Evolutionary conservation across 2,113 vertebrate species (phyloP), one percentile per base, ranked within the genome.

Genomic region (Vidua chalybeata): DNA sequence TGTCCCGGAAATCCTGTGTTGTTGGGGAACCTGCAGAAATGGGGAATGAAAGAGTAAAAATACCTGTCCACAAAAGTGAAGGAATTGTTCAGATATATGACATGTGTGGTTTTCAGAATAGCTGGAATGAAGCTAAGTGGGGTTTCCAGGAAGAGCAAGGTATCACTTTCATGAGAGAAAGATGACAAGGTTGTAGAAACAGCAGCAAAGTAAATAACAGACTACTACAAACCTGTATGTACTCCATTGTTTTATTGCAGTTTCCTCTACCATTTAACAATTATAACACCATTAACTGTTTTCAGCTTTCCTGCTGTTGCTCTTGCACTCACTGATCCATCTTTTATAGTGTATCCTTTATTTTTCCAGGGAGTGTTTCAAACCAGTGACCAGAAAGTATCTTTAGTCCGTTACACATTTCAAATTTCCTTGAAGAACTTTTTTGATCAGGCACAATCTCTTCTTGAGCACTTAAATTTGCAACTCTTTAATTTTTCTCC

Each of bases 81-180:
- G 27, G 26, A 72, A 45, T 54, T 0, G 0, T 78, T 49, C 18
- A 43, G n/a, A 39, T 41, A 12, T 9, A 8, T 9, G 21, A 10
- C 1, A 6, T 4, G 2, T 31, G 14, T 31, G 33, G 8, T 68
- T 67, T 85, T 18, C 30, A 69, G 49, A 52, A 64, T 4, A 61
- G 19, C 52, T 72, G 45, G 16, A 72, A 52, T 52, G 39, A 90
- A 30, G 11, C 8, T 78, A 52, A 55, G 35, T 16, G 7, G 10
- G 12, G 6, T 72, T 71, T 43, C 28, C 58, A 41, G 63, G 68
- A 56, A 66, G 28, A 81, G 10, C 9, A 64, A 73, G 5, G 10
- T 73, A 46, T 13, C 17, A 10, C 18, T 58, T 62, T 15, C 17
- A 11, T 1, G 3, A 58, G 0, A 67, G 84, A 66, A 82, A 20